Evolutionary conservation across 2,888 invertebrate species (phyloP).

Genomic region (Nipponacmea schrenckii): DNA sequence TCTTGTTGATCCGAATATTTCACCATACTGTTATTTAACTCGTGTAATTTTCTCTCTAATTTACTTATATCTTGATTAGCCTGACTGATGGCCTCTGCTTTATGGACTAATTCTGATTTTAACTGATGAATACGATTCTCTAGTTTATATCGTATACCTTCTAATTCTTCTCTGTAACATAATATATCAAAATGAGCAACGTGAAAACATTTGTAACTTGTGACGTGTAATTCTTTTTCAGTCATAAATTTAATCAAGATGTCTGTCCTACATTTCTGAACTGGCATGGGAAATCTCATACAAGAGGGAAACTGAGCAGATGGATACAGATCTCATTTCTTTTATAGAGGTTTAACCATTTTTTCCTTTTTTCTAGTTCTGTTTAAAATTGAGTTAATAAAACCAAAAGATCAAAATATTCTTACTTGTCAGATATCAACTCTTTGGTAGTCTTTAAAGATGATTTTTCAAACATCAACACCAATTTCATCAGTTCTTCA

Average conservation of each 20-base stretch:
- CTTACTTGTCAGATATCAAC: neutral
- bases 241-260: no score
- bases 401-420: no score
- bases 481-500: neutral
- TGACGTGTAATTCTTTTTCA: no score
- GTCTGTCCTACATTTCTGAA: no score
- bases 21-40: neutral
- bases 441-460: neutral
- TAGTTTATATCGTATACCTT: neutral
- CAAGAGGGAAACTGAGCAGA: no score
- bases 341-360: no score
- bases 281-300: no score
- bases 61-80: neutral
- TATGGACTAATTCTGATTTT: neutral
- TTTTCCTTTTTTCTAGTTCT: no score
- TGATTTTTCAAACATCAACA: neutral
- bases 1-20: slow-evolving; percentile 5
- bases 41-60: neutral
- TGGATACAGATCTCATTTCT: no score
- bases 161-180: neutral
- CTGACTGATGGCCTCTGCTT: neutral
- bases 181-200: no score
- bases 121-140: neutral
- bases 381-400: no score
- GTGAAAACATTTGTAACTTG: no score